Evolutionary conservation across 2,888 invertebrate species (phyloP).

Genomic region (Chirona hameri): DNA sequence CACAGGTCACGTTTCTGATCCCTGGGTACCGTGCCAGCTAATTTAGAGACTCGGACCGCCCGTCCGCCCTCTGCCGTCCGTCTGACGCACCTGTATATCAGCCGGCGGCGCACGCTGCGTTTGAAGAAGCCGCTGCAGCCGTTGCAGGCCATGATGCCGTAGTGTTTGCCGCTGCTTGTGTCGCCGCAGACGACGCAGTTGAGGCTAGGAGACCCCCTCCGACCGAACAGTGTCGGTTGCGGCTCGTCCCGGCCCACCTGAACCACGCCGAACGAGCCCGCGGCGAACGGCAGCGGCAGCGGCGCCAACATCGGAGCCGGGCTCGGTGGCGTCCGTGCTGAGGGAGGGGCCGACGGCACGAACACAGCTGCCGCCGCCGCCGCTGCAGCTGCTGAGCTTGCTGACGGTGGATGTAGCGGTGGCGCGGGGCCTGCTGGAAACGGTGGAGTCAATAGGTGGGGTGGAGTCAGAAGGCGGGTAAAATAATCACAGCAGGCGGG

Average conservation of each 20-base stretch:
- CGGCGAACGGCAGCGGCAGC: constrained; percentile 35
- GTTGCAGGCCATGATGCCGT: constrained; percentile 97
- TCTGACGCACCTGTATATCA: constrained; percentile 80
- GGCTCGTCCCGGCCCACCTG: constrained; percentile 31
- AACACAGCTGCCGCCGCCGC: constrained; percentile 30
- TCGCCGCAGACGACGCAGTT: constrained; percentile 96
- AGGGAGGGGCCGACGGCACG: neutral
- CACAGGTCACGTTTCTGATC: too few species aligned
- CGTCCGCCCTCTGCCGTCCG: neutral
- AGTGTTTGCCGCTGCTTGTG: constrained; percentile 95
- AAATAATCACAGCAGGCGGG: too few species aligned
- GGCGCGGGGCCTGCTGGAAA: too few species aligned
- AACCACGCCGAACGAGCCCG: constrained; percentile 13
- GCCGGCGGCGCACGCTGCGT: constrained; percentile 87
- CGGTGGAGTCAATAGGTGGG: too few species aligned
- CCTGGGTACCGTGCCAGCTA: too few species aligned
- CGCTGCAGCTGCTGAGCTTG: constrained; percentile 40
- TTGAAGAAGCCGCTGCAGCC: constrained; percentile 99
- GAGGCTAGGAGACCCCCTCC: constrained; percentile 59
- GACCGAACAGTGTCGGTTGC: constrained; percentile 34
- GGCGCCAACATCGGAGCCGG: constrained; percentile 13
- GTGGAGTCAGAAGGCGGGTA: too few species aligned
- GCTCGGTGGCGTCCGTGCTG: constrained; percentile 5
- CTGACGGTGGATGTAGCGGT: neutral
- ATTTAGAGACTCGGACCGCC: too few species aligned